phyloP scores from a whole-genome alignment of 2,888 invertebrate species.

The Andrena chrysosceles region DNA sequence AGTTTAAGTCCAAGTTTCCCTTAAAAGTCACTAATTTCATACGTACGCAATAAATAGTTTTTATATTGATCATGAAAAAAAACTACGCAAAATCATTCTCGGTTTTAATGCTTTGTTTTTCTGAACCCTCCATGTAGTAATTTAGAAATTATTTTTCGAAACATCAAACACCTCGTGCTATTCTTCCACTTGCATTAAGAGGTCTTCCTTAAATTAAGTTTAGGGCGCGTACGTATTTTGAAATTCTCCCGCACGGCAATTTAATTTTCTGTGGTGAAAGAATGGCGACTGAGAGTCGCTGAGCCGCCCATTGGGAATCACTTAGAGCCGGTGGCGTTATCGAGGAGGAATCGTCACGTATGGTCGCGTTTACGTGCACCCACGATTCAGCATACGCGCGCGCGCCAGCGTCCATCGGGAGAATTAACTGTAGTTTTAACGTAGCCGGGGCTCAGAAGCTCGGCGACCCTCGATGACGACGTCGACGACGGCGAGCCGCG shows the following conservation, averaged over 20 bases:
- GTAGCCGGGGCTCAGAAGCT: constrained; percentile 56
- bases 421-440: constrained; percentile 75
- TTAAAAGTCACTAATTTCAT: too few species aligned
- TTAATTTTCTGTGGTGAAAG: not conserved
- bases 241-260: too few species aligned
- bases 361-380: constrained; percentile 35
- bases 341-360: constrained; percentile 27
- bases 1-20: not conserved
- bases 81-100: too few species aligned
- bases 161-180: too few species aligned
- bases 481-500: constrained; percentile 12
- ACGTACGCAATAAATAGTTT: too few species aligned
- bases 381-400: constrained; percentile 7
- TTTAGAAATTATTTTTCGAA: too few species aligned
- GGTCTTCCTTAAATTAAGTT: not conserved
- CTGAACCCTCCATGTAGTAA: too few species aligned
- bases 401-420: constrained; percentile 60
- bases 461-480: constrained; percentile 48
- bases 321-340: constrained; percentile 33
- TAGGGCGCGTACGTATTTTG: not conserved
- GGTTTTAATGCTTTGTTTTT: too few species aligned
- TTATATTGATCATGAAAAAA: too few species aligned
- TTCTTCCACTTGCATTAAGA: too few species aligned
- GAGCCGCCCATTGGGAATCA: constrained; percentile 34
- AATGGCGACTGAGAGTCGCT: constrained; percentile 14